A percentile compares a stretch with the other conserved stretches of the same genome.
phyloP scores from a whole-genome alignment of 2,797 vertebrate species.

The Protosalanx chinensis region DNA sequence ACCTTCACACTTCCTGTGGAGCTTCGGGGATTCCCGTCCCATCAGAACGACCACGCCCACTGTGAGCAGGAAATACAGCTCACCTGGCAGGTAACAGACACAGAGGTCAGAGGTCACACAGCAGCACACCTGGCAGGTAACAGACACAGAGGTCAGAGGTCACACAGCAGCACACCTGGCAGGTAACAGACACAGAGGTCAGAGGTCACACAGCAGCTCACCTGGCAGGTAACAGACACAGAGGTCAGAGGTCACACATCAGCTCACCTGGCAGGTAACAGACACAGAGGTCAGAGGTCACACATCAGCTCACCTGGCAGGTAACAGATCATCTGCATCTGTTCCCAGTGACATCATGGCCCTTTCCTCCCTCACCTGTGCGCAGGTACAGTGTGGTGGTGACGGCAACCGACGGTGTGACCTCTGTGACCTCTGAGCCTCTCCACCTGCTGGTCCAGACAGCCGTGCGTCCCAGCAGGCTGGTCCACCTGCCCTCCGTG shows the following conservation, averaged over 20 bases:
- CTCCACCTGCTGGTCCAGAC: constrained; percentile 68
- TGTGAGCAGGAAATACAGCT: constrained; percentile 63
- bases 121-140: constrained; percentile 62
- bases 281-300: too few species aligned
- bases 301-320: too few species aligned
- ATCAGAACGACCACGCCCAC: constrained; percentile 62
- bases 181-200: too few species aligned
- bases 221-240: too few species aligned
- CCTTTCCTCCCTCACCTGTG: neutral
- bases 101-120: constrained; percentile 8
- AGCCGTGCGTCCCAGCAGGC: constrained; percentile 68
- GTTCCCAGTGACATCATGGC: neutral
- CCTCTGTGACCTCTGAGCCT: constrained; percentile 58
- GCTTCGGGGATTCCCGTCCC: constrained; percentile 49
- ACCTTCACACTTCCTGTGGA: too few species aligned
- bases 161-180: neutral
- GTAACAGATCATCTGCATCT: neutral
- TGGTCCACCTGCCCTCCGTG: constrained; percentile 67
- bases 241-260: too few species aligned
- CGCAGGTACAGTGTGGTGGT: constrained; percentile 72
- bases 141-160: constrained; percentile 9
- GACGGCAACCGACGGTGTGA: constrained; percentile 40
- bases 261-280: too few species aligned
- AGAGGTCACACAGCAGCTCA: too few species aligned
- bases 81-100: constrained; percentile 65